Evolutionary conservation across 2,888 invertebrate genomes (phyloP).

Genomic region (Lasioglossum zephyrum): DNA sequence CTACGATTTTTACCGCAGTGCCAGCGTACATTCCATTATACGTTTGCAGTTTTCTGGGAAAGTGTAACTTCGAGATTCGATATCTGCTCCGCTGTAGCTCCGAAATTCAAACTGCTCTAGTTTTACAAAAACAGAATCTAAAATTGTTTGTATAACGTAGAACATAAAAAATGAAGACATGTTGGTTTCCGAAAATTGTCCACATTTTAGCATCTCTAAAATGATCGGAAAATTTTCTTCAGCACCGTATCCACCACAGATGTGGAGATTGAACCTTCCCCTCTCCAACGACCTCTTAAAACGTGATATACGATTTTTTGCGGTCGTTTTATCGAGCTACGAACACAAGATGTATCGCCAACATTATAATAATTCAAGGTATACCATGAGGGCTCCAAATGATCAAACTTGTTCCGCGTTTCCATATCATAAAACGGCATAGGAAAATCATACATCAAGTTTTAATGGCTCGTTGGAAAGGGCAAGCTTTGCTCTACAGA

Average conservation of each 20-base stretch:
- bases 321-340: not conserved
- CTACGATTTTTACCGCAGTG: not conserved
- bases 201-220: not conserved
- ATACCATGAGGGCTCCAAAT: not conserved
- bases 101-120: not conserved
- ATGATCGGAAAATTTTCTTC: not conserved
- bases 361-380: not conserved
- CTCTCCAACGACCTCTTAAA: too few relatives aligned
- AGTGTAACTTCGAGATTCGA: not conserved
- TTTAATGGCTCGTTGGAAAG: not conserved
- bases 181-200: not conserved
- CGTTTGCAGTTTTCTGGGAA: not conserved
- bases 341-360: not conserved
- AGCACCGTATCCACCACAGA: not conserved
- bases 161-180: rapidly evolving
- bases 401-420: not conserved
- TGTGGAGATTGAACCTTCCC: not conserved
- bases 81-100: too few relatives aligned
- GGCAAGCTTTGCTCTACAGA: not conserved
- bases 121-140: not conserved
- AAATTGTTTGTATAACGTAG: not conserved
- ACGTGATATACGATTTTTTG: not conserved
- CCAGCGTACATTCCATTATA: not conserved
- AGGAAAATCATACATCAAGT: not conserved
- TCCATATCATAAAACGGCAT: not conserved